phyloP scores from a whole-genome alignment of 2,888 invertebrate species.

The Drosophila borealis region DNA sequence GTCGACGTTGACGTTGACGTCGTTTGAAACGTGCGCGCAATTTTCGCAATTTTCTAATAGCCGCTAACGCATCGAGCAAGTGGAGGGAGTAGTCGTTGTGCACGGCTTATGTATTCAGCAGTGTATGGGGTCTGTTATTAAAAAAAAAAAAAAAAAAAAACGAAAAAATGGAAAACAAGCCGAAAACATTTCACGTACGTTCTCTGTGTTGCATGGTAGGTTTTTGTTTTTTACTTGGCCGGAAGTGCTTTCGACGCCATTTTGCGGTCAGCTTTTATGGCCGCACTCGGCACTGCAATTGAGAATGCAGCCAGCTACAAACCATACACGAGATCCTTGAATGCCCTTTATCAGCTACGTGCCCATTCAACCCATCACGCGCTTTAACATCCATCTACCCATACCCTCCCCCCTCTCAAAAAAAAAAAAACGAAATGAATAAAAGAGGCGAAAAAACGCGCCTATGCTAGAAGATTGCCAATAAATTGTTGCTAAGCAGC shows the following conservation, averaged over 20 bases:
- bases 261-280: slow-evolving; percentile 69
- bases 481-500: slow-evolving; percentile 75
- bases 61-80: slow-evolving; percentile 51
- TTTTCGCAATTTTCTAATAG: slow-evolving; percentile 80
- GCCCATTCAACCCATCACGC: slow-evolving; percentile 62
- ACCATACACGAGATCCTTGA: slow-evolving; percentile 38
- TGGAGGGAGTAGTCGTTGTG: neutral
- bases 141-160: slow-evolving; percentile 28
- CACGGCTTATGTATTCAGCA: slow-evolving; percentile 4
- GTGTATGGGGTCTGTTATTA: slow-evolving; percentile 47
- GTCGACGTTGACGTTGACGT: slow-evolving; percentile 8
- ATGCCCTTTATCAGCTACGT: slow-evolving; percentile 62
- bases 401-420: slow-evolving; percentile 5
- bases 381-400: slow-evolving; percentile 59
- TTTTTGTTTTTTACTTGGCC: slow-evolving; percentile 59
- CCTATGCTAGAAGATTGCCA: slow-evolving; percentile 57
- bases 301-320: slow-evolving; percentile 45
- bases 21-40: slow-evolving; percentile 72
- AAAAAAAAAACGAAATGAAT: neutral
- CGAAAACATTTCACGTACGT: slow-evolving; percentile 69
- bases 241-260: slow-evolving; percentile 79
- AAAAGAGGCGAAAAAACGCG: slow-evolving; percentile 45
- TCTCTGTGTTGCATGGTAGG: slow-evolving; percentile 27
- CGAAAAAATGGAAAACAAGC: slow-evolving; percentile 34
- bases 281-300: slow-evolving; percentile 53